A percentile compares a stretch with the other conserved stretches of the same genome.
Conservation (phyloP, 2,797 vertebrate genomes). For the Phataginus tricuspis region DNA sequence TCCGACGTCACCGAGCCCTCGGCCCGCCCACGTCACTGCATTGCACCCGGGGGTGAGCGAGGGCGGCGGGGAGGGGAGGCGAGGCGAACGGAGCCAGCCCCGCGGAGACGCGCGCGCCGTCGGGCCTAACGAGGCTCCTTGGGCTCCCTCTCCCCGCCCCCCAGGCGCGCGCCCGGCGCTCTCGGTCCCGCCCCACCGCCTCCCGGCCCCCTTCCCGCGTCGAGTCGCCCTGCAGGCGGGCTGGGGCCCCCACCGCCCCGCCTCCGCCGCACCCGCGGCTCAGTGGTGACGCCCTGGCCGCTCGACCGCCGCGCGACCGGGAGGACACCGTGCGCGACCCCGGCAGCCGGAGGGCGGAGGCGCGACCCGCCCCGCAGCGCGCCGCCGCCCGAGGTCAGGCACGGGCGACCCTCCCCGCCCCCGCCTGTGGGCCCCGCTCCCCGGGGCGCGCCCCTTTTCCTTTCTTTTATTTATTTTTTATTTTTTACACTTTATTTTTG, state of each 20-base stretch:
- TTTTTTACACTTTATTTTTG: too few species aligned
- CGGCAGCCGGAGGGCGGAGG: slow-evolving; percentile 29
- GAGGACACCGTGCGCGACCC: slow-evolving; percentile 67
- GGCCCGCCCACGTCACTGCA: slow-evolving; percentile 87
- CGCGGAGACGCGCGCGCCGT: slow-evolving; percentile 64
- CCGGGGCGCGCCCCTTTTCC: not conserved
- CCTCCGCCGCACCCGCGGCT: slow-evolving; percentile 65
- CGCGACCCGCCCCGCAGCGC: not conserved
- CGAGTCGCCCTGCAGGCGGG: slow-evolving; percentile 78
- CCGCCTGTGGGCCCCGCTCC: not conserved
- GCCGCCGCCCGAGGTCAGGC: slow-evolving; percentile 59
- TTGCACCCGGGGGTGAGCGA: slow-evolving; percentile 77
- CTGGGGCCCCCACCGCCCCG: slow-evolving; percentile 73
- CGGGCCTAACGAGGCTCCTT: slow-evolving; percentile 60
- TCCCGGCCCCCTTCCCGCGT: slow-evolving; percentile 73
- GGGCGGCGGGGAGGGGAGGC: slow-evolving; percentile 66
- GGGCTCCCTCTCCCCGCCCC: not conserved
- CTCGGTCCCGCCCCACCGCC: slow-evolving; percentile 57
- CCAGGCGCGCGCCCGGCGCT: slow-evolving; percentile 49
- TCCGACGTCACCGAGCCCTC: slow-evolving; percentile 79
- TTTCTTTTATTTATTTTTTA: too few species aligned
- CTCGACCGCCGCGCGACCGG: not conserved
- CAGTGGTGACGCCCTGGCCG: slow-evolving; percentile 40
- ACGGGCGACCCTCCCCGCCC: slow-evolving; percentile 27
- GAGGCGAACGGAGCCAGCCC: slow-evolving; percentile 49